Conservation (phyloP, 2,888 invertebrate genomes). For the Pomacea canaliculata region DNA sequence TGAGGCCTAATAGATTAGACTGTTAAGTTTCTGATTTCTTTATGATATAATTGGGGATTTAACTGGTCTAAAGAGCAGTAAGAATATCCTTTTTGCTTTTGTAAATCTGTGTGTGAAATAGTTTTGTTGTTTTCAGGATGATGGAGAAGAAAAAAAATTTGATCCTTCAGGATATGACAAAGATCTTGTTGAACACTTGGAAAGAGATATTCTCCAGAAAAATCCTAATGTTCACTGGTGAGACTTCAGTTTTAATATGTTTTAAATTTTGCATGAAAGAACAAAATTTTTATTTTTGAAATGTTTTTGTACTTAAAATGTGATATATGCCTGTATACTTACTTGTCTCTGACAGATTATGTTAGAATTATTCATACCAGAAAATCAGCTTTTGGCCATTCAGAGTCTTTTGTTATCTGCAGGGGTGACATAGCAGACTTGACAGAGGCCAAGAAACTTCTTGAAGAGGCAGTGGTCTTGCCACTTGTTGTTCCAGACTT, state of each 20-base stretch:
- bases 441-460: conserved; percentile 75
- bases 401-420: conserved; percentile 9
- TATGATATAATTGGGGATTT: no score
- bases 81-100: neutral
- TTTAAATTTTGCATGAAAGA: no score
- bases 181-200: conserved; percentile 93
- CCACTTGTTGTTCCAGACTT: conserved; percentile 99
- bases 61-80: no score
- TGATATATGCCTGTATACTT: no score
- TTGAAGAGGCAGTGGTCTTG: conserved; percentile 97
- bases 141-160: conserved; percentile 78
- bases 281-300: no score
- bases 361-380: no score
- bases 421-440: conserved; percentile 72
- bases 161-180: conserved; percentile 87
- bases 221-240: conserved; percentile 97
- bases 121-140: conserved; percentile 2
- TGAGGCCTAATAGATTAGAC: no score
- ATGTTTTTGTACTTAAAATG: no score
- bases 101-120: neutral
- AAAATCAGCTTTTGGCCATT: no score
- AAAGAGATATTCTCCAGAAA: conserved; percentile 96
- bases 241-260: conserved; percentile 71
- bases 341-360: no score
- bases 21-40: no score